Evolutionary conservation across 2,888 invertebrate genomes (phyloP), one percentile per base, ranked within the genome.

Genomic region (Aphelenchoides bicaudatus): DNA sequence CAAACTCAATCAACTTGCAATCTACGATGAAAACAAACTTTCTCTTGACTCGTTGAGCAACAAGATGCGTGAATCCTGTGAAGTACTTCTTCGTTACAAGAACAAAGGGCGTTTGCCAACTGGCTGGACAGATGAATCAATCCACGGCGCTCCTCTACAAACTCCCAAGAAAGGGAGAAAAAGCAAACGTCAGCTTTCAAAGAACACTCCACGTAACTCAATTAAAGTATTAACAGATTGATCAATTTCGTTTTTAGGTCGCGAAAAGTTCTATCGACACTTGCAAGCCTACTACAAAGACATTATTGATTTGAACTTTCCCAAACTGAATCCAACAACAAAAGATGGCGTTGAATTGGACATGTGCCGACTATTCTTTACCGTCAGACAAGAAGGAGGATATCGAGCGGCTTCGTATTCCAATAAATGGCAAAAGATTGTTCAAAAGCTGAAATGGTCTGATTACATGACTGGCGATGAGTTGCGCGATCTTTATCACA

Each of bases 51-150:
- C n/a, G n/a, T n/a, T n/a, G n/a, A n/a, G n/a, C n/a, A n/a, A n/a
- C n/a, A n/a, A n/a, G n/a, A n/a, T n/a, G n/a, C n/a, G n/a, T n/a
- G n/a, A n/a, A n/a, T n/a, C n/a, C n/a, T n/a, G n/a, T n/a, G n/a
- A n/a, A n/a, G n/a, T n/a, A n/a, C n/a, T n/a, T n/a, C n/a, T n/a
- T n/a, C n/a, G n/a, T n/a, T n/a, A n/a, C n/a, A n/a, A n/a, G n/a
- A n/a, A n/a, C n/a, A n/a, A n/a, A 48, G 49, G 49, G 19, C 49
- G 28, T 2, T 3, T 48, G 31, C 49, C 49, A 30, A 28, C 27
- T 28, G 49, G 30, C 31, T 48, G 49, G 49, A 23, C 23, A 19
- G 25, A 16, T 28, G 25, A 48, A 16, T 48, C 27, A 30, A 25
- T 48, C 8, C 30, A 29, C 49, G 49, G 49, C 16, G 19, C 49